phyloP scores from a whole-genome alignment of 2,113 vertebrate genomes.

The Rallus limicola region DNA sequence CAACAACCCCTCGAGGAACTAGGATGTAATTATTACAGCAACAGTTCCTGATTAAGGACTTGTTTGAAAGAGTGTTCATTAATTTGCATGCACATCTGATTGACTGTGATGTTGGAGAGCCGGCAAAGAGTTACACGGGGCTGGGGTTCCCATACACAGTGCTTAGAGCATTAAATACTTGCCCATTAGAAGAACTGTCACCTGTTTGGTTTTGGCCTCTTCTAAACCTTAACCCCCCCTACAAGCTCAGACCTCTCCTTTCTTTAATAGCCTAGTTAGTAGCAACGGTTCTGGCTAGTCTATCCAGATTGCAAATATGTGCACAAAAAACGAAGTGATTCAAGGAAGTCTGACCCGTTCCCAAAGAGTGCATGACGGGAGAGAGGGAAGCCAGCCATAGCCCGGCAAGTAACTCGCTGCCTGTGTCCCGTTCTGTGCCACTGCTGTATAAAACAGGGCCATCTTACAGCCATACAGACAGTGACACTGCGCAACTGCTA shows the following conservation, averaged over 20 bases:
- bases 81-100: conserved; percentile 2
- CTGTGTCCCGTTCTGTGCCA: background rate
- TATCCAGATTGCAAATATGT: background rate
- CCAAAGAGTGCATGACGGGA: background rate
- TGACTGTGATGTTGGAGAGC: background rate
- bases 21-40: conserved; percentile 20
- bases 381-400: background rate
- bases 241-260: background rate
- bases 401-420: background rate
- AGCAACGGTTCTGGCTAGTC: background rate
- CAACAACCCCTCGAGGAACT: background rate
- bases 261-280: background rate
- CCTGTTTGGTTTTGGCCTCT: background rate
- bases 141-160: background rate
- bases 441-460: background rate
- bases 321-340: background rate
- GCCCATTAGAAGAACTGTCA: background rate
- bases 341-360: background rate
- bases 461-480: background rate
- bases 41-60: conserved; percentile 41
- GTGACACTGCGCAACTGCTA: background rate
- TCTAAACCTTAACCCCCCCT: background rate
- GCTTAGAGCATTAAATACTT: background rate
- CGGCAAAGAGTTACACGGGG: background rate
- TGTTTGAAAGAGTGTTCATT: background rate